These are phyloP conservation scores for Torymus auratus DNA, from an alignment of 2,888 invertebrate species.

Conservation along the genomic window DNA sequence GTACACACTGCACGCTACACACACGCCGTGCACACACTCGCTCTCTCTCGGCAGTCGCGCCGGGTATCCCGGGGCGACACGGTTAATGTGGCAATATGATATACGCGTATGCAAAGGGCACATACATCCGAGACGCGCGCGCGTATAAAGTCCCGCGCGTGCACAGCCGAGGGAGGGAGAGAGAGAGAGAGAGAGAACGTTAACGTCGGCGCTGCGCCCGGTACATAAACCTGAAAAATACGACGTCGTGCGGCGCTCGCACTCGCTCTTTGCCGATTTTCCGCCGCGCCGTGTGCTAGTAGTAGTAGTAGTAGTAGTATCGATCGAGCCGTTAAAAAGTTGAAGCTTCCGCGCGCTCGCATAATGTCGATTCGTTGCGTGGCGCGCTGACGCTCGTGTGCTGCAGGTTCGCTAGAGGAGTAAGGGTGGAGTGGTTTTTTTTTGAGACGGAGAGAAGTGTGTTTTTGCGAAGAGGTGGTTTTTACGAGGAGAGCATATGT, in stretches of 20 bases:
- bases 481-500: too few species aligned
- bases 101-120: conserved; percentile 61
- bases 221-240: conserved; percentile 68
- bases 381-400: too few species aligned
- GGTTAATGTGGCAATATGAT: conserved; percentile 71
- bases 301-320: conserved; percentile 6
- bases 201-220: conserved; percentile 63
- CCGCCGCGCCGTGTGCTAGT: conserved; percentile 30
- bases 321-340: conserved; percentile 47
- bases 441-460: too few species aligned
- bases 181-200: conserved; percentile 60
- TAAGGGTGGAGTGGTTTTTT: too few species aligned
- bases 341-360: conserved; percentile 27
- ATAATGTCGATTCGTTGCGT: too few species aligned
- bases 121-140: conserved; percentile 6
- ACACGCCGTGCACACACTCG: background rate
- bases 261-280: conserved; percentile 51
- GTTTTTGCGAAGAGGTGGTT: too few species aligned
- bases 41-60: conserved; percentile 9
- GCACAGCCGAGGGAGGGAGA: conserved; percentile 47
- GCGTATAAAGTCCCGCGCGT: conserved; percentile 38
- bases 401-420: too few species aligned
- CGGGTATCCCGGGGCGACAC: conserved; percentile 64
- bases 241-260: conserved; percentile 45
- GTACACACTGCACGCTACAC: background rate